Conservation (phyloP, 2,888 invertebrate species). For the Malachius bipustulatus region DNA sequence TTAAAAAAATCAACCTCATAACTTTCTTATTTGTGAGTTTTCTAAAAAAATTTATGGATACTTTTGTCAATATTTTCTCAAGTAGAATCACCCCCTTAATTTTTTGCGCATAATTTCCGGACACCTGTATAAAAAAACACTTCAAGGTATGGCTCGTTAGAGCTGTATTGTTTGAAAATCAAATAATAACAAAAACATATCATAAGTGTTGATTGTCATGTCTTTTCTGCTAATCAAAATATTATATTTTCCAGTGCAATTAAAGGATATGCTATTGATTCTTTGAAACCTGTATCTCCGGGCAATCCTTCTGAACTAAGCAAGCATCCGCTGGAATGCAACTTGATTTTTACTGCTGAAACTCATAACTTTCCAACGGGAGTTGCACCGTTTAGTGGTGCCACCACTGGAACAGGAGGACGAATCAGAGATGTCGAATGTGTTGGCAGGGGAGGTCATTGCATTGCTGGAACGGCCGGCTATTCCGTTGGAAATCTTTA, state of each 20-base stretch:
- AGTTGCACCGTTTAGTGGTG: conserved; percentile 95
- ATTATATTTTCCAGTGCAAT: conserved; percentile 58
- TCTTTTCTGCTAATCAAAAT: too few species aligned
- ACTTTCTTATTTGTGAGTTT: too few species aligned
- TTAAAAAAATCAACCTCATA: too few species aligned
- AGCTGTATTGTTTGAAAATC: too few species aligned
- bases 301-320: conserved; percentile 48
- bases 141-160: too few species aligned
- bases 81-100: too few species aligned
- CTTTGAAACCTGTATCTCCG: conserved; percentile 57
- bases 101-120: too few species aligned
- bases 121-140: too few species aligned
- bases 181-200: too few species aligned
- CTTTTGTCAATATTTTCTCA: too few species aligned
- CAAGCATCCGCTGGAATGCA: conserved; percentile 49
- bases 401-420: conserved; percentile 96
- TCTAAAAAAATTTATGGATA: too few species aligned
- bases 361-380: conserved; percentile 98
- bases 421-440: conserved; percentile 90
- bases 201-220: too few species aligned
- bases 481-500: conserved; percentile 90
- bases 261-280: conserved; percentile 60
- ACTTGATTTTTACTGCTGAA: conserved; percentile 95
- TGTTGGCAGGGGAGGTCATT: conserved; percentile 87
- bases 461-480: conserved; percentile 92